Evolutionary conservation across 2,113 vertebrate species (phyloP).

Genomic region (Meles meles): DNA sequence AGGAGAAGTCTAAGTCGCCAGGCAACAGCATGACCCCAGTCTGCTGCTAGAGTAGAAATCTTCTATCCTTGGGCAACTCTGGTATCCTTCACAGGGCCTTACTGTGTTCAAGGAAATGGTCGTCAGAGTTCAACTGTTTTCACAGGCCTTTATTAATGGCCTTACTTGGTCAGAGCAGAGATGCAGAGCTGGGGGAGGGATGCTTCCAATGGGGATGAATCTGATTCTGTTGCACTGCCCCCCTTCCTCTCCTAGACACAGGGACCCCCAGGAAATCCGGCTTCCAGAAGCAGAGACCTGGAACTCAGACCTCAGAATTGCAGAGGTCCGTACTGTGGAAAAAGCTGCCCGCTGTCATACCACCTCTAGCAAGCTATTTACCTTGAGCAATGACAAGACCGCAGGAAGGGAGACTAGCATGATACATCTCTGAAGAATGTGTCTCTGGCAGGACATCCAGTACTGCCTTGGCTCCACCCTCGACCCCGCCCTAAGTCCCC

Average conservation of each 20-base stretch:
- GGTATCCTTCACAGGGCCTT: not conserved
- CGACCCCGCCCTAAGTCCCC: not conserved
- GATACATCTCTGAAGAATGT: slow-evolving; percentile 61
- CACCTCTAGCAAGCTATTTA: slow-evolving; percentile 48
- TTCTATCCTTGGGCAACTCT: not conserved
- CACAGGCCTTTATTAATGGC: not conserved
- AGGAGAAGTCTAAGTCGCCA: not conserved
- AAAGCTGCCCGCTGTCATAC: not conserved
- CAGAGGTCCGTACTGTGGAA: not conserved
- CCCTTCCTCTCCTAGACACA: not conserved
- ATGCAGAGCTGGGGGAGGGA: not conserved
- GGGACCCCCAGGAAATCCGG: not conserved
- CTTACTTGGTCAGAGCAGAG: not conserved
- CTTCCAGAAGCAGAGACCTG: not conserved
- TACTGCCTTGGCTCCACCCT: slow-evolving; percentile 20
- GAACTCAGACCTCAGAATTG: not conserved
- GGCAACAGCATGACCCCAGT: not conserved
- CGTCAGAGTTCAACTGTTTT: not conserved
- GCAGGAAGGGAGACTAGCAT: not conserved
- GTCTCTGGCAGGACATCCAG: slow-evolving; percentile 66
- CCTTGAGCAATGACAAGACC: not conserved
- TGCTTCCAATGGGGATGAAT: not conserved
- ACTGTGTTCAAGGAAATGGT: not conserved
- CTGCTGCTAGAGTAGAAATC: not conserved
- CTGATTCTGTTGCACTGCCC: not conserved